phyloP scores from a whole-genome alignment of 2,888 invertebrate genomes.

The Notodonta ziczac region DNA sequence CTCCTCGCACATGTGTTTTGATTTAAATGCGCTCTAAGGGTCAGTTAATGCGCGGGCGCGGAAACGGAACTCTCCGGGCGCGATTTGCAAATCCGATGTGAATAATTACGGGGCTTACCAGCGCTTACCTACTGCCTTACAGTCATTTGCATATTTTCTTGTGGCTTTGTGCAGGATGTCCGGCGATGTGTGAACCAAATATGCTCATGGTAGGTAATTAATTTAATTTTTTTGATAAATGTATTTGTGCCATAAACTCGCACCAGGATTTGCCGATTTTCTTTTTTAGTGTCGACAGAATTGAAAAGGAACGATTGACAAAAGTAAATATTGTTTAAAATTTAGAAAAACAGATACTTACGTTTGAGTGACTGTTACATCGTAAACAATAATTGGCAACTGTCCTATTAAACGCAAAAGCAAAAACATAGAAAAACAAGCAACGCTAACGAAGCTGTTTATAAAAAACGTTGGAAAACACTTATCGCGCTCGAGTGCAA shows the following conservation, averaged over 20 bases:
- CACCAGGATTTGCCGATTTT: not conserved
- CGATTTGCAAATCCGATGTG: conserved; percentile 82
- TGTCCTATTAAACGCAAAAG: conserved; percentile 41
- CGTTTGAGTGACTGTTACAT: conserved; percentile 18
- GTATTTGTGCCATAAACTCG: not conserved
- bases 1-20: conserved; percentile 83
- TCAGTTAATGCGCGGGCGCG: conserved; percentile 77
- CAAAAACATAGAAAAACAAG: conserved; percentile 55
- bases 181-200: conserved; percentile 53
- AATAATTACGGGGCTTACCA: conserved; percentile 84
- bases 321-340: not conserved
- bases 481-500: conserved; percentile 82
- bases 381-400: conserved; percentile 28
- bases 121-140: conserved; percentile 83
- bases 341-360: conserved; percentile 7
- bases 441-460: conserved; percentile 77
- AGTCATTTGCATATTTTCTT: conserved; percentile 84
- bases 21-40: conserved; percentile 80
- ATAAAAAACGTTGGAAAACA: conserved; percentile 76
- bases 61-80: conserved; percentile 78
- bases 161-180: conserved; percentile 68
- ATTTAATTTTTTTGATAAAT: not conserved
- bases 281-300: not conserved
- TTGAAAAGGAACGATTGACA: not conserved
- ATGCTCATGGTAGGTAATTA: conserved; percentile 33